Evolutionary conservation across 2,797 vertebrate genomes (phyloP).

Genomic region (Apogon talboti): DNA sequence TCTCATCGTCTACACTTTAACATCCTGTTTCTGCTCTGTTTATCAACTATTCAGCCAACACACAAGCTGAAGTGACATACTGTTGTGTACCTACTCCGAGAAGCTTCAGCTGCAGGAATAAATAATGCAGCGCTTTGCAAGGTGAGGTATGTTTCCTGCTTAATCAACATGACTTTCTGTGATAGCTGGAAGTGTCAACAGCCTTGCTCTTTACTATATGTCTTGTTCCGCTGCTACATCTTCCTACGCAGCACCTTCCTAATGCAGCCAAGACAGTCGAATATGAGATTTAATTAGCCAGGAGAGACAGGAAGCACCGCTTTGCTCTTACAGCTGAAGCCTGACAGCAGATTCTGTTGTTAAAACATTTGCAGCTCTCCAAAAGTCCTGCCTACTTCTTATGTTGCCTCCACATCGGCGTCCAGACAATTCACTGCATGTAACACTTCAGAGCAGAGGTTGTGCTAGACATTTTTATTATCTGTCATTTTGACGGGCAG

Average conservation of each 20-base stretch:
- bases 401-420: no score
- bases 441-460: no score
- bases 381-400: no score
- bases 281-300: neutral
- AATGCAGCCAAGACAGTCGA: neutral
- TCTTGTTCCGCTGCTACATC: constrained; percentile 44
- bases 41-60: constrained; percentile 32
- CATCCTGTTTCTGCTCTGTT: neutral
- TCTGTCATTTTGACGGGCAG: no score
- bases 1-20: no score
- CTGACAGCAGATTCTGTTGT: neutral
- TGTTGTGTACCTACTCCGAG: constrained; percentile 7
- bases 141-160: constrained; percentile 58
- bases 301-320: neutral
- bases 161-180: constrained; percentile 70
- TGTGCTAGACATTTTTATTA: no score
- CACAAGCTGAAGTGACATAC: constrained; percentile 16
- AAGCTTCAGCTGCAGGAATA: constrained; percentile 43
- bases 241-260: constrained; percentile 46
- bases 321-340: neutral
- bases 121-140: constrained; percentile 55
- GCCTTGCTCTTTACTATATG: constrained; percentile 31
- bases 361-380: no score
- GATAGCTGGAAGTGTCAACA: constrained; percentile 67
- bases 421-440: no score